Conservation (phyloP, 2,113 vertebrate genomes). For the Danionella cerebrum region DNA sequence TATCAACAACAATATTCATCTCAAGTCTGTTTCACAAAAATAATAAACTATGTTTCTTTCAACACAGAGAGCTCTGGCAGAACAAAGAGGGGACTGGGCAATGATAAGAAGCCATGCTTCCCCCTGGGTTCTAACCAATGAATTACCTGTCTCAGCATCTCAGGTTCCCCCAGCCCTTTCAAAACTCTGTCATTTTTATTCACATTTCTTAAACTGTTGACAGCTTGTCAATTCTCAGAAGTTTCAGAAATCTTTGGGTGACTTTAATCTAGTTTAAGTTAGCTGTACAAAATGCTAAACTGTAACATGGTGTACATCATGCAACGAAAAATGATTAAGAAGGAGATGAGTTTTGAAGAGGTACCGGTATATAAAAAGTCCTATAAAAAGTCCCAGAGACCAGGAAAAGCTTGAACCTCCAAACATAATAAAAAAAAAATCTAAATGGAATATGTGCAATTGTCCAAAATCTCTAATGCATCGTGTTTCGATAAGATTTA, state of each 20-base stretch:
- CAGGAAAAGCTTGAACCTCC: too few species aligned
- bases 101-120: constrained; percentile 18
- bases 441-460: too few species aligned
- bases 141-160: constrained; percentile 20
- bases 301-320: too few species aligned
- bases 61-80: not conserved
- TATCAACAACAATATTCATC: constrained; percentile 37
- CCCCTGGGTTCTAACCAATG: constrained; percentile 13
- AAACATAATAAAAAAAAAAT: too few species aligned
- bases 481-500: too few species aligned
- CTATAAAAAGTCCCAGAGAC: too few species aligned
- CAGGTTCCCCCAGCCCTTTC: constrained; percentile 14
- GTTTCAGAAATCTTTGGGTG: constrained; percentile 4
- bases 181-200: constrained; percentile 26
- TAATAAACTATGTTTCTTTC: constrained; percentile 21
- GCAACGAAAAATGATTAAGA: too few species aligned
- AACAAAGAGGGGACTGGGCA: constrained; percentile 13
- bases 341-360: too few species aligned
- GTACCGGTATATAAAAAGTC: too few species aligned
- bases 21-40: constrained; percentile 20
- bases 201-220: constrained; percentile 30
- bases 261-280: constrained; percentile 21
- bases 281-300: too few species aligned
- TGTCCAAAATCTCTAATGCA: too few species aligned
- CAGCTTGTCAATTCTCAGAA: constrained; percentile 15